Conservation (phyloP, 2,113 vertebrate genomes). For the Chiloscyllium plagiosum region DNA sequence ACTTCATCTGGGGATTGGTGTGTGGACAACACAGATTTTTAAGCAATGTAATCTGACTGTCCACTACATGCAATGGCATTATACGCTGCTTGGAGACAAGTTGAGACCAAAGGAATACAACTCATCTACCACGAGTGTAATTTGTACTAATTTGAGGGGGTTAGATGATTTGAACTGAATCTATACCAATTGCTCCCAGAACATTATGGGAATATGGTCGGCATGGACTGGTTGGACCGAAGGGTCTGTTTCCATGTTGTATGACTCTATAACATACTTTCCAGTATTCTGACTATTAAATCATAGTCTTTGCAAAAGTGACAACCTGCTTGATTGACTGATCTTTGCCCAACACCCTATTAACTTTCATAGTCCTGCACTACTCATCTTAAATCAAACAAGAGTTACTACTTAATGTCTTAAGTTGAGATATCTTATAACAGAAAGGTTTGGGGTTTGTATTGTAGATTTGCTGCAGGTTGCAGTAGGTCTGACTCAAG, state of each 20-base stretch:
- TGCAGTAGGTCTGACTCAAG: not conserved
- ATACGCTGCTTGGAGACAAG: not conserved
- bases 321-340: not conserved
- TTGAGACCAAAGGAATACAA: not conserved
- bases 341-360: not conserved
- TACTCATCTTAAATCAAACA: not conserved
- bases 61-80: not conserved
- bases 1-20: not conserved
- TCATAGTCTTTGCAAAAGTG: not conserved
- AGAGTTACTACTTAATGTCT: not conserved
- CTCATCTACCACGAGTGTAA: not conserved
- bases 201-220: no score
- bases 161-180: not conserved
- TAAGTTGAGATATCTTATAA: not conserved
- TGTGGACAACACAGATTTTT: not conserved
- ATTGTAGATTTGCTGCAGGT: not conserved
- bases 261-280: not conserved
- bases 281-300: not conserved
- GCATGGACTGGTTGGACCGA: no score
- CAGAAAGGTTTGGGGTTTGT: not conserved
- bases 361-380: not conserved
- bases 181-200: not conserved
- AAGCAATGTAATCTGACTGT: not conserved
- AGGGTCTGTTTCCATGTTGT: no score
- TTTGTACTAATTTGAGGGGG: not conserved